Evolutionary conservation across 1,140 invertebrate species (phyloP).

Genomic region (Drosophila truncata): DNA sequence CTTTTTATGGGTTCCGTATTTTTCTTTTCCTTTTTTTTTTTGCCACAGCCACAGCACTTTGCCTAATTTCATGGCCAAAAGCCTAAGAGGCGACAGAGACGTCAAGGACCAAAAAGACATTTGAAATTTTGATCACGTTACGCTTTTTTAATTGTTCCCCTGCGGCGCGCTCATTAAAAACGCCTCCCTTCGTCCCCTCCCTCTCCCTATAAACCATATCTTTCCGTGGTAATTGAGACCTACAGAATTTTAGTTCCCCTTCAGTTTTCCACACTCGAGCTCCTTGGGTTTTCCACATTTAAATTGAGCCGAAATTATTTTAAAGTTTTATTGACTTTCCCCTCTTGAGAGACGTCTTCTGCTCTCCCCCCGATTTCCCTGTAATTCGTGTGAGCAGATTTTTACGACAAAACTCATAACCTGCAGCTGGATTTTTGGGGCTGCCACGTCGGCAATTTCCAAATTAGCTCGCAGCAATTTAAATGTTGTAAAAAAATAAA

Average conservation of each 20-base stretch:
- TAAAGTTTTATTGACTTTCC: conserved; percentile 75
- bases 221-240: conserved; percentile 66
- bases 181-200: neutral
- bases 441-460: conserved; percentile 55
- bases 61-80: conserved; percentile 70
- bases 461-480: conserved; percentile 76
- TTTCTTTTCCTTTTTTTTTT: conserved; percentile 42
- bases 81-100: conserved; percentile 50
- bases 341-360: neutral
- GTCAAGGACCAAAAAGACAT: conserved; percentile 77
- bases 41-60: conserved; percentile 56
- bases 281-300: conserved; percentile 39
- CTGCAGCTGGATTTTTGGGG: neutral
- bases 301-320: conserved; percentile 63
- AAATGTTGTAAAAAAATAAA: conserved; percentile 78
- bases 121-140: conserved; percentile 83
- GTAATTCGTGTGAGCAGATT: conserved; percentile 31
- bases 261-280: neutral
- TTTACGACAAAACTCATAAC: conserved; percentile 36
- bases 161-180: conserved; percentile 75
- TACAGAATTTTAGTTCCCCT: conserved; percentile 41
- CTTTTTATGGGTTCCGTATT: conserved; percentile 68
- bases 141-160: conserved; percentile 82
- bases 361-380: neutral
- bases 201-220: conserved; percentile 10